Evolutionary conservation across 2,797 vertebrate genomes (phyloP).

Genomic region (Atherinosoma microstoma): DNA sequence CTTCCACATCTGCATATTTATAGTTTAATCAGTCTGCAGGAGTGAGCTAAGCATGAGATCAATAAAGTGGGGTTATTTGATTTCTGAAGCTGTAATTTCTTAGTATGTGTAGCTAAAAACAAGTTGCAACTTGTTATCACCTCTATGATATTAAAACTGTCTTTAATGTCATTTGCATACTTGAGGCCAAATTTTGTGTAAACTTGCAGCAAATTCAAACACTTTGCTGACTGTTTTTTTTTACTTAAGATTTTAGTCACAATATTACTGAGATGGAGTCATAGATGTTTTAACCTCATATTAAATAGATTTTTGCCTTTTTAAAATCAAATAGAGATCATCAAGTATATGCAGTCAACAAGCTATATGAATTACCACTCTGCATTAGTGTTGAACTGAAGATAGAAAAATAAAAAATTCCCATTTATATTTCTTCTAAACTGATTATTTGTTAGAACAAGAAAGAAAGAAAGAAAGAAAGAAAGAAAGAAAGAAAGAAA

Average conservation of each 20-base stretch:
- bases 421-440: too few species aligned
- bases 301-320: neutral
- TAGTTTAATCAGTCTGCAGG: conserved; percentile 16
- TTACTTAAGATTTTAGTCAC: neutral
- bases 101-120: neutral
- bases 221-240: neutral
- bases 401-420: too few species aligned
- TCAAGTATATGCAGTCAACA: neutral
- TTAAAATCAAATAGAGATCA: neutral
- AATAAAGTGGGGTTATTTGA: conserved; percentile 6
- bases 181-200: neutral
- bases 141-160: neutral
- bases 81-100: conserved; percentile 13
- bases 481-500: conserved; percentile 18
- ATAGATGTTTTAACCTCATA: neutral
- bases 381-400: too few species aligned
- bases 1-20: conserved; percentile 30
- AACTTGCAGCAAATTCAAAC: neutral
- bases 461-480: conserved; percentile 1
- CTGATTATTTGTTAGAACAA: neutral
- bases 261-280: neutral
- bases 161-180: neutral
- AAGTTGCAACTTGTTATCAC: neutral
- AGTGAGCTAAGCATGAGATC: conserved; percentile 5
- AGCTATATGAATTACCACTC: too few species aligned